A percentile compares a stretch with the other conserved stretches of the same genome.
phyloP scores from a whole-genome alignment of 2,888 invertebrate genomes.

The Apamea epomidion region DNA sequence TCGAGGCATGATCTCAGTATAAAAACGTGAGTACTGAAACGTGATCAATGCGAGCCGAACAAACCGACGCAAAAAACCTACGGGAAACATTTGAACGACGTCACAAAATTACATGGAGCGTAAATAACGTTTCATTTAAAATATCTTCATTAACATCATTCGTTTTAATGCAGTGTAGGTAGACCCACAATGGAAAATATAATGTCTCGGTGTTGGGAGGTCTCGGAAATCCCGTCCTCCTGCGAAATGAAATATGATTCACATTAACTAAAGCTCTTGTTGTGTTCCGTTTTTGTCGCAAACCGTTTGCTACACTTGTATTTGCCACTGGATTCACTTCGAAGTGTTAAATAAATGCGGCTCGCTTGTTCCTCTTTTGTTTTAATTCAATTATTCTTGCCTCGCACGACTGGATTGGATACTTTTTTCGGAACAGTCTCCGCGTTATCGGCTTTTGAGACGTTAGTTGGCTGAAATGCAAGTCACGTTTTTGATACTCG shows the following conservation, averaged over 20 bases:
- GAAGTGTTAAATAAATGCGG: slow-evolving; percentile 76
- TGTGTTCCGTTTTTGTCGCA: slow-evolving; percentile 84
- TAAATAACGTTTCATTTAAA: slow-evolving; percentile 68
- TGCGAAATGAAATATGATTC: slow-evolving; percentile 86
- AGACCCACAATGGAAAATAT: slow-evolving; percentile 75
- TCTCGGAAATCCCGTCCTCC: slow-evolving; percentile 81
- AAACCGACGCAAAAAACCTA: slow-evolving; percentile 39
- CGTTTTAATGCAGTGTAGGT: slow-evolving; percentile 77
- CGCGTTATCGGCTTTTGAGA: slow-evolving; percentile 63
- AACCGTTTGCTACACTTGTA: slow-evolving; percentile 79
- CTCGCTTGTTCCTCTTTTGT: slow-evolving; percentile 71
- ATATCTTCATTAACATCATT: slow-evolving; percentile 78
- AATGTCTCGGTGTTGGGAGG: slow-evolving; percentile 73
- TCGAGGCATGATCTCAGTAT: slow-evolving; percentile 49
- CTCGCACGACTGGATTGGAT: slow-evolving; percentile 66
- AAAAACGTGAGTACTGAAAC: slow-evolving; percentile 48
- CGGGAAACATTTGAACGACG: slow-evolving; percentile 58
- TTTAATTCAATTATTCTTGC: slow-evolving; percentile 74
- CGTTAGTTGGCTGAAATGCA: slow-evolving; percentile 61
- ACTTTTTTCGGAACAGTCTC: slow-evolving; percentile 64
- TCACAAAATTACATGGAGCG: slow-evolving; percentile 55
- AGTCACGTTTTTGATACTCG: slow-evolving; percentile 66
- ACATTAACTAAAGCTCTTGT: slow-evolving; percentile 86
- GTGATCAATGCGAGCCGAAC: slow-evolving; percentile 36
- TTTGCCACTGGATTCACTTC: slow-evolving; percentile 78